Percentiles rank a stretch among this genome's conserved stretches.
Evolutionary conservation across 37 sponge, comb jelly and placozoan genomes (phyloP).

Genomic region (Crambe crambe): DNA sequence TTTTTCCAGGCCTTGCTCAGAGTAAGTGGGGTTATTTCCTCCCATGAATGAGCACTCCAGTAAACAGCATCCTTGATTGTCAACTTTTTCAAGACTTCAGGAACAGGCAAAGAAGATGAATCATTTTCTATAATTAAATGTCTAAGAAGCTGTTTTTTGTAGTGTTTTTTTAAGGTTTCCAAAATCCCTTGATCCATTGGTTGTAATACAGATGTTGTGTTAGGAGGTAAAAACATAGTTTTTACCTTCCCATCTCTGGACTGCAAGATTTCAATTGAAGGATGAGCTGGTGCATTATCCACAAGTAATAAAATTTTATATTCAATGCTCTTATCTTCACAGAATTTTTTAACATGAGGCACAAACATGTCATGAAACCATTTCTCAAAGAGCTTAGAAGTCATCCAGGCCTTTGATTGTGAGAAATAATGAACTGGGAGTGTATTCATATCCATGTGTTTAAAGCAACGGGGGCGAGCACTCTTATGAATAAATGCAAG

Average conservation of each 20-base stretch:
- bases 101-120: not conserved
- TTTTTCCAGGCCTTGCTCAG: conserved; percentile 11
- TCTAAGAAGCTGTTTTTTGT: not conserved
- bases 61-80: conserved; percentile 4
- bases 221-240: conserved; percentile 9
- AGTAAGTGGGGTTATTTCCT: not conserved
- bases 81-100: not conserved
- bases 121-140: conserved; percentile 5
- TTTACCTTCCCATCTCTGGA: not conserved
- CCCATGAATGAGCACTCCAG: not conserved
- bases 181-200: conserved; percentile 7
- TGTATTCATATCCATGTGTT: not conserved
- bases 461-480: not conserved
- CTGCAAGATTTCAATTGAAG: not conserved
- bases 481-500: not conserved
- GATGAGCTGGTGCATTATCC: not conserved
- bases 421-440: not conserved
- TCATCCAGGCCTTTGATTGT: not conserved
- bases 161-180: not conserved
- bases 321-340: not conserved
- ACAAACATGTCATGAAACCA: conserved; percentile 3
- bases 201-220: not conserved
- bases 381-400: not conserved
- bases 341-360: not conserved
- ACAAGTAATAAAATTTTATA: not conserved